A percentile compares a stretch with the other conserved stretches of the same genome.
Evolutionary conservation across 2,888 invertebrate genomes (phyloP).

Genomic region (Saturnia japonica): DNA sequence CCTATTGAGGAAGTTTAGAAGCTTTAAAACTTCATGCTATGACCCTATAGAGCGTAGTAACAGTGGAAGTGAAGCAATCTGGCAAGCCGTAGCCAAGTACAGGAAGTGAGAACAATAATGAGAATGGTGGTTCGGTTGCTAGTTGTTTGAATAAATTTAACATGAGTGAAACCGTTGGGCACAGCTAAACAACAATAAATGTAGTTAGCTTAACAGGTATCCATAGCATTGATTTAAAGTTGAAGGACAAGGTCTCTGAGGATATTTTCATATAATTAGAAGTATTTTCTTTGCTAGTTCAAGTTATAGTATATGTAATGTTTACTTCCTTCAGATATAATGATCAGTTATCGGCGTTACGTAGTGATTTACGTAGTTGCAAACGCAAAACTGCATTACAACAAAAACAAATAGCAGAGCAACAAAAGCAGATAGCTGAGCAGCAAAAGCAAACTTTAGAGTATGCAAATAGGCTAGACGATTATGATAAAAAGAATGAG

Average conservation of each 20-base stretch:
- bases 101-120: too few species aligned
- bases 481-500: constrained; percentile 95
- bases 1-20: too few species aligned
- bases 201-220: background rate
- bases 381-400: constrained; percentile 92
- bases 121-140: too few species aligned
- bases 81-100: too few species aligned
- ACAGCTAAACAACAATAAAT: background rate
- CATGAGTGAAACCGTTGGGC: too few species aligned
- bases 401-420: constrained; percentile 91
- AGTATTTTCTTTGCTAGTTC: background rate
- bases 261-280: background rate
- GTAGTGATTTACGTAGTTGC: constrained; percentile 89
- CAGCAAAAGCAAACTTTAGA: constrained; percentile 89
- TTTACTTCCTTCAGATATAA: constrained; percentile 82
- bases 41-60: too few species aligned
- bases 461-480: constrained; percentile 92
- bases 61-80: too few species aligned
- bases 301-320: background rate
- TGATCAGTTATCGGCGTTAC: constrained; percentile 89
- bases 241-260: background rate
- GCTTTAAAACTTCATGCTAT: too few species aligned
- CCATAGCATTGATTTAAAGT: too few species aligned
- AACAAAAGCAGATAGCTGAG: constrained; percentile 87
- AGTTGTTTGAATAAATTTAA: too few species aligned